A percentile compares a stretch with the other conserved stretches of the same genome.
Conservation (phyloP, 2,113 vertebrate species). For the Leucosticte australis region DNA sequence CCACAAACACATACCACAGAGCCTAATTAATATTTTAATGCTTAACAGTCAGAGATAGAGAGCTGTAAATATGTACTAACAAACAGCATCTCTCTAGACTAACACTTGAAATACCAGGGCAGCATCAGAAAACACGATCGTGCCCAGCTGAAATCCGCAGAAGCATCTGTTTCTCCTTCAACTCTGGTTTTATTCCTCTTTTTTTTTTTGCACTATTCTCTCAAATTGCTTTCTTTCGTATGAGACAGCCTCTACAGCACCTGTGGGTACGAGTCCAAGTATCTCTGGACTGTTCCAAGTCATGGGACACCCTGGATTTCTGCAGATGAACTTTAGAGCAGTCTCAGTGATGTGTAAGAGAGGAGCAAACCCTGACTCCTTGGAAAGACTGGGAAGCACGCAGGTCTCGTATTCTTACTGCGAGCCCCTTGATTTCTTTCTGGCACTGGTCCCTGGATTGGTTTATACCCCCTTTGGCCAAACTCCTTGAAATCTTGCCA, state of each 20-base stretch:
- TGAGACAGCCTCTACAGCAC: not conserved
- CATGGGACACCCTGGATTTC: not conserved
- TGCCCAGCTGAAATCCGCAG: not conserved
- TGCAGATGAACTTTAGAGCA: not conserved
- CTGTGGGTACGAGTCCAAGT: accelerated
- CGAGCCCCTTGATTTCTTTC: not conserved
- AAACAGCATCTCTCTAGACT: not conserved
- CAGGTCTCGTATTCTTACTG: not conserved
- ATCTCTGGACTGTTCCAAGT: not conserved
- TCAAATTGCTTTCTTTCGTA: not conserved
- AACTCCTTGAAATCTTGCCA: slow-evolving; percentile 12
- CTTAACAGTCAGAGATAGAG: not conserved
- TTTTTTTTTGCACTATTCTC: not conserved
- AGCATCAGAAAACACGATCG: not conserved
- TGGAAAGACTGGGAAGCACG: not conserved
- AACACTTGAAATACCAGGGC: not conserved
- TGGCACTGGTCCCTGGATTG: not conserved
- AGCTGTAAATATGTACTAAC: not conserved
- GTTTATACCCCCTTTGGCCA: not conserved
- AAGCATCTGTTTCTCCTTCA: not conserved
- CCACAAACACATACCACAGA: not conserved
- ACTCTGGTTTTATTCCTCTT: not conserved
- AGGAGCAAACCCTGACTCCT: not conserved
- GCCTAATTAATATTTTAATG: not conserved
- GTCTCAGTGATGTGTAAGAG: not conserved